These are phyloP conservation scores for Macrophya alboannulata DNA, from an alignment of 2,888 invertebrate species.

Conservation along the genomic window DNA sequence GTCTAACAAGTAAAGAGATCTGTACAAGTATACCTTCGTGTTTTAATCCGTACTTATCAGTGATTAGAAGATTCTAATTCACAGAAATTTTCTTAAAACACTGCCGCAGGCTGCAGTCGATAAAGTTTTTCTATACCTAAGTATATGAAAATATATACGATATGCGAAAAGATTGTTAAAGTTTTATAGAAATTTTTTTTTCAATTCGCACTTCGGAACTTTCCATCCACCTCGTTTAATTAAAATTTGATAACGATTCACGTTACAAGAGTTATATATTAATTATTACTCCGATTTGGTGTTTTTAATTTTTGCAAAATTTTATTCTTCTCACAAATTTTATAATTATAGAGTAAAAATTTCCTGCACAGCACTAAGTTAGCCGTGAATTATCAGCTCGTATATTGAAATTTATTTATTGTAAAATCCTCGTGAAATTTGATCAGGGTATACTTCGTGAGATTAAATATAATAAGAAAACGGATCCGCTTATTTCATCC, in stretches of 20 bases:
- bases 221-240: background rate
- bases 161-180: background rate
- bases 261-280: background rate
- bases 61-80: background rate
- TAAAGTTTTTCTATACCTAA: background rate
- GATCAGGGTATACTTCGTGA: background rate
- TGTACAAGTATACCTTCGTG: background rate
- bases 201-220: background rate
- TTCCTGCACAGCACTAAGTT: too few relatives aligned
- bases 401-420: too few relatives aligned
- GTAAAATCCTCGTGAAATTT: background rate
- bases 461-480: background rate
- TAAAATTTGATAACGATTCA: background rate
- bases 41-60: background rate
- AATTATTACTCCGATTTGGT: background rate
- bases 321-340: background rate
- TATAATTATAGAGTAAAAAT: too few relatives aligned
- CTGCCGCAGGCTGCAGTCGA: background rate
- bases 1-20: too few relatives aligned
- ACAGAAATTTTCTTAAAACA: background rate
- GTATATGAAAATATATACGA: background rate
- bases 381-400: background rate
- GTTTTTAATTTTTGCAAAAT: background rate
- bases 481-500: slow-evolving; percentile 30
- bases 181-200: background rate